A percentile compares a stretch with the other conserved stretches of the same genome.
These are phyloP conservation scores for Tetanocera ferruginea DNA, from an alignment of 2,888 invertebrate species.

Conservation along the genomic window DNA sequence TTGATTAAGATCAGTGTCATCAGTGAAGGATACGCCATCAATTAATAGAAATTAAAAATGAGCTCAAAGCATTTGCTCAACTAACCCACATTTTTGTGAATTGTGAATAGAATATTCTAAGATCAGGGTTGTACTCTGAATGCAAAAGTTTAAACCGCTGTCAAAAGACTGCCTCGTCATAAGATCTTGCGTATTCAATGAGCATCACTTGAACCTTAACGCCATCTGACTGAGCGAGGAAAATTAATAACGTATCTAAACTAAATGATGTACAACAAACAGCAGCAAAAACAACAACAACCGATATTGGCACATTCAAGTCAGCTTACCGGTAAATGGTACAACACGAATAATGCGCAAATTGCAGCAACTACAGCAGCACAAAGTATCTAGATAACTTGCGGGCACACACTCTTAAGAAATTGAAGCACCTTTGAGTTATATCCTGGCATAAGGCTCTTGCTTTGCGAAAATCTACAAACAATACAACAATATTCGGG, in stretches of 20 bases:
- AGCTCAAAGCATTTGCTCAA: no score
- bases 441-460: not conserved
- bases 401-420: not conserved
- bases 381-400: not conserved
- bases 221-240: not conserved
- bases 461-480: slow-evolving; percentile 18
- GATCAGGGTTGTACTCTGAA: no score
- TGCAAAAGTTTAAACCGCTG: no score
- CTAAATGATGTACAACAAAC: slow-evolving; percentile 19
- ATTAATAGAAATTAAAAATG: no score
- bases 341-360: slow-evolving; percentile 24
- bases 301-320: slow-evolving; percentile 11
- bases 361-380: not conserved
- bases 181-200: no score
- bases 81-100: no score
- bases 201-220: not conserved
- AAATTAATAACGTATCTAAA: slow-evolving; percentile 31
- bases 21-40: no score
- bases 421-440: not conserved
- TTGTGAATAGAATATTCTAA: no score
- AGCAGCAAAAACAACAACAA: not conserved
- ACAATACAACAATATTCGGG: slow-evolving; percentile 47
- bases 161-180: no score
- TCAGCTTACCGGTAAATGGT: not conserved
- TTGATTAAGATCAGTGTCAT: no score